Evolutionary conservation across 2,113 vertebrate genomes (phyloP).

Genomic region (Semicossyphus pulcher): DNA sequence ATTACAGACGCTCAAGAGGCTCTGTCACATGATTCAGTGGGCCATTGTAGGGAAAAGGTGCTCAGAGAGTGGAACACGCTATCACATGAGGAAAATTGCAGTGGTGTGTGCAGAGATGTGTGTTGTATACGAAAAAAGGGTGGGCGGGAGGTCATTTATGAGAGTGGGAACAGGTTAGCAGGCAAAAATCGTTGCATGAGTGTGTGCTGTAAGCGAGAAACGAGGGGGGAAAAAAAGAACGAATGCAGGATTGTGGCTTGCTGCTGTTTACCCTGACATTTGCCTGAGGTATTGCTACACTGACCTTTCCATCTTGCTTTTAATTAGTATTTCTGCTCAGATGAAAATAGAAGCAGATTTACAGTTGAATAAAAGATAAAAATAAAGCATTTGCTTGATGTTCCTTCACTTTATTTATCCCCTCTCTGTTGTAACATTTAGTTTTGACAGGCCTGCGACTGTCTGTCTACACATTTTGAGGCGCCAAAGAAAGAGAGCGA

Average conservation of each 20-base stretch:
- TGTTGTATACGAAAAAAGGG: slow-evolving; percentile 26
- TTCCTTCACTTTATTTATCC: slow-evolving; percentile 45
- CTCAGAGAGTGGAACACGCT: slow-evolving; percentile 52
- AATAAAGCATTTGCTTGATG: slow-evolving; percentile 44
- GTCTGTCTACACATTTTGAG: slow-evolving; percentile 67
- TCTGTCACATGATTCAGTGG: slow-evolving; percentile 61
- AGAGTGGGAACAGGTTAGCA: slow-evolving; percentile 53
- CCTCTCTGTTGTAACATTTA: slow-evolving; percentile 55
- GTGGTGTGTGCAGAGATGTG: background rate
- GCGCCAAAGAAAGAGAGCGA: slow-evolving; percentile 44
- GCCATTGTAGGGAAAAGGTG: slow-evolving; percentile 53
- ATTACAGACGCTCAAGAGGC: slow-evolving; percentile 60
- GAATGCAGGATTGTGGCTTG: slow-evolving; percentile 3
- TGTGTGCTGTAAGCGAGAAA: slow-evolving; percentile 24
- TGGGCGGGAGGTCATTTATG: slow-evolving; percentile 46
- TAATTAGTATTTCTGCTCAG: slow-evolving; percentile 68
- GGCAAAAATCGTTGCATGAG: slow-evolving; percentile 32
- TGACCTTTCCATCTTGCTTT: slow-evolving; percentile 74
- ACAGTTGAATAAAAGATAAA: slow-evolving; percentile 32
- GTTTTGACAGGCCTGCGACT: slow-evolving; percentile 58
- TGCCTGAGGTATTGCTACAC: slow-evolving; percentile 69
- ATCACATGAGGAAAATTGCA: slow-evolving; percentile 52
- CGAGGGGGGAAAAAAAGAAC: background rate
- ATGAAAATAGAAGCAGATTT: slow-evolving; percentile 63
- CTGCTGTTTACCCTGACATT: slow-evolving; percentile 69